phyloP scores from a whole-genome alignment of 2,888 invertebrate genomes.

The Bimastos eiseni region DNA sequence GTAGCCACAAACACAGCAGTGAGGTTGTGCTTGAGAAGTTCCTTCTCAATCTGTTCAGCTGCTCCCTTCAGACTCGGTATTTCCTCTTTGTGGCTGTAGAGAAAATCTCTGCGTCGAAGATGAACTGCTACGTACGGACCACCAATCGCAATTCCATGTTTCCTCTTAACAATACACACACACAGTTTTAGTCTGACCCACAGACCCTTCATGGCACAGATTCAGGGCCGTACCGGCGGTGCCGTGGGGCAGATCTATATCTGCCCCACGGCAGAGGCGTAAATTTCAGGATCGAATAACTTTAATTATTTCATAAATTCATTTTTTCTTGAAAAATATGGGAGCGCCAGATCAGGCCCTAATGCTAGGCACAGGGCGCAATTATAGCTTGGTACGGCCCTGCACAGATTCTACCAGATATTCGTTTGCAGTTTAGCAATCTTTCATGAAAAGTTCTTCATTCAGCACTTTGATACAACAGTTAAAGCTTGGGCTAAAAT shows the following conservation, averaged over 20 bases:
- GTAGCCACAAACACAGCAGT: conserved; percentile 79
- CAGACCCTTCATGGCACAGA: no score
- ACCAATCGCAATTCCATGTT: conserved; percentile 61
- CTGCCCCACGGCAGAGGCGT: no score
- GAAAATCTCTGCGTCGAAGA: conserved; percentile 85
- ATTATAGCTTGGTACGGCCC: no score
- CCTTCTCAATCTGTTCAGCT: conserved; percentile 73
- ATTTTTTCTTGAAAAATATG: no score
- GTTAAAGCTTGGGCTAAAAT: neutral
- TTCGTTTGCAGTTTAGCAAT: neutral
- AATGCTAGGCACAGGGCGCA: no score
- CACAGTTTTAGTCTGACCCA: conserved; percentile 24
- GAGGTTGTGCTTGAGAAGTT: conserved; percentile 68
- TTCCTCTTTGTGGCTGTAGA: conserved; percentile 73
- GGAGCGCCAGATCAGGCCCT: no score
- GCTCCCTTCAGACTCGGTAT: conserved; percentile 79
- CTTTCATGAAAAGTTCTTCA: neutral
- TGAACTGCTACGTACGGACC: conserved; percentile 81
- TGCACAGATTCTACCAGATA: neutral
- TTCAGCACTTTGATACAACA: neutral
- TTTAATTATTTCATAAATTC: no score
- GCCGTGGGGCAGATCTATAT: no score
- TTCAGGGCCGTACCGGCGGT: no score
- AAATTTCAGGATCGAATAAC: no score
- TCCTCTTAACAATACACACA: conserved; percentile 42